Evolutionary conservation across 2,113 vertebrate species (phyloP).

Genomic region (Nibea albiflora): DNA sequence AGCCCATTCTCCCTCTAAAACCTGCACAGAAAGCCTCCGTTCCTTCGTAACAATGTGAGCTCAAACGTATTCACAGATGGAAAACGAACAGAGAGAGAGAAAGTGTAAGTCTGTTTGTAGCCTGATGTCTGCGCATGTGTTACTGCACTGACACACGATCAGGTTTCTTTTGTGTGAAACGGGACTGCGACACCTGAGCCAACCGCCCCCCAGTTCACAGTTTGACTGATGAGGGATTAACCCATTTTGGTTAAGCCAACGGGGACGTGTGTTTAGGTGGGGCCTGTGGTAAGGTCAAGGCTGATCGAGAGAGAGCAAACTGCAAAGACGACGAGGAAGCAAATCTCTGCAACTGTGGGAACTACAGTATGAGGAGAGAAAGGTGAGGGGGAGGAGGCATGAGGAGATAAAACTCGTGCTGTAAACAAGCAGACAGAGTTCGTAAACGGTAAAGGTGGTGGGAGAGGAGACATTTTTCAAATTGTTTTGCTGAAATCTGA

Average conservation of each 20-base stretch:
- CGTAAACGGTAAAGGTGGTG: not conserved
- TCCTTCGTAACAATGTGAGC: not conserved
- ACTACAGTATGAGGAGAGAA: not conserved
- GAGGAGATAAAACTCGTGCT: not conserved
- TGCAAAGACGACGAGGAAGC: slow-evolving; percentile 22
- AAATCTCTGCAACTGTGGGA: slow-evolving; percentile 42
- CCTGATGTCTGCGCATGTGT: slow-evolving; percentile 11
- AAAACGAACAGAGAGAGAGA: not conserved
- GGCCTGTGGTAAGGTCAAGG: slow-evolving; percentile 24
- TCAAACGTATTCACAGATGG: slow-evolving; percentile 3
- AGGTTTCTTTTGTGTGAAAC: slow-evolving; percentile 56
- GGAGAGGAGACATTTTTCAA: not conserved
- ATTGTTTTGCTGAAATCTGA: not conserved
- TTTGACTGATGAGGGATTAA: slow-evolving; percentile 60
- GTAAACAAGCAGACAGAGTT: not conserved
- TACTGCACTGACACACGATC: slow-evolving; percentile 44
- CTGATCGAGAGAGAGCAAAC: slow-evolving; percentile 37
- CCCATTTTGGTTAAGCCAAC: slow-evolving; percentile 49
- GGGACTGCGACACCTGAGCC: slow-evolving; percentile 59
- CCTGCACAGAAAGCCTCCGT: not conserved
- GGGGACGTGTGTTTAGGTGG: slow-evolving; percentile 21
- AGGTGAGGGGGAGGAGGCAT: not conserved
- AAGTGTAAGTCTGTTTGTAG: slow-evolving; percentile 11
- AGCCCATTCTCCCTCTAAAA: not conserved
- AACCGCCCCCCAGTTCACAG: not conserved